phyloP scores from a whole-genome alignment of 1,140 invertebrate genomes.

The Drosophila kohkoa region DNA sequence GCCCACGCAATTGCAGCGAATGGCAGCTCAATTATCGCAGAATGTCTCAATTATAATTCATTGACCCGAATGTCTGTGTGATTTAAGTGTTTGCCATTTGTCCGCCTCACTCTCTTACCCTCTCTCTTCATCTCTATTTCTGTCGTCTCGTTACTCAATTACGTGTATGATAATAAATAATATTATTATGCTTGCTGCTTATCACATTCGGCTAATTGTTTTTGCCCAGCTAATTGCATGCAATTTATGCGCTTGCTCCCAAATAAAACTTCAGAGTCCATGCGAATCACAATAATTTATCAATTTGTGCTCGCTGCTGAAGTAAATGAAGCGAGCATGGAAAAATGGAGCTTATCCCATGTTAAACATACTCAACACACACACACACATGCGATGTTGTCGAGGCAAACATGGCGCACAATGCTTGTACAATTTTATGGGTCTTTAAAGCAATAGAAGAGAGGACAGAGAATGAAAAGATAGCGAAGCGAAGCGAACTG shows the following conservation, averaged over 20 bases:
- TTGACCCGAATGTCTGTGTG: constrained; percentile 39
- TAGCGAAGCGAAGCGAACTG: constrained; percentile 4
- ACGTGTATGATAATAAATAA: constrained; percentile 50
- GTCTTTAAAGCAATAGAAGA: constrained; percentile 69
- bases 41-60: constrained; percentile 64
- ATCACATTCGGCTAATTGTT: constrained; percentile 69
- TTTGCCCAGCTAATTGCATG: constrained; percentile 64
- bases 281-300: constrained; percentile 67
- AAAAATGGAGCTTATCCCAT: constrained; percentile 71
- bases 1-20: constrained; percentile 16
- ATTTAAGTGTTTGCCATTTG: constrained; percentile 17
- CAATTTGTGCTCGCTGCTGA: constrained; percentile 59
- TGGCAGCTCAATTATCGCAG: constrained; percentile 26
- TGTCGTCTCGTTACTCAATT: constrained; percentile 43
- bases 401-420: constrained; percentile 30
- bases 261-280: not conserved
- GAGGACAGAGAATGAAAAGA: not conserved
- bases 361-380: constrained; percentile 71
- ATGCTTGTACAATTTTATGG: constrained; percentile 70
- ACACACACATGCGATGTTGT: constrained; percentile 19
- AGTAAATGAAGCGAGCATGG: constrained; percentile 69
- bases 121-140: not conserved
- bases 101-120: not conserved
- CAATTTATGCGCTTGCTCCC: constrained; percentile 50
- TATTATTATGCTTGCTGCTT: constrained; percentile 48